Base-by-base conservation (phyloP, 2,888 invertebrate genomes). In the Drosophila subquinaria region DNA sequence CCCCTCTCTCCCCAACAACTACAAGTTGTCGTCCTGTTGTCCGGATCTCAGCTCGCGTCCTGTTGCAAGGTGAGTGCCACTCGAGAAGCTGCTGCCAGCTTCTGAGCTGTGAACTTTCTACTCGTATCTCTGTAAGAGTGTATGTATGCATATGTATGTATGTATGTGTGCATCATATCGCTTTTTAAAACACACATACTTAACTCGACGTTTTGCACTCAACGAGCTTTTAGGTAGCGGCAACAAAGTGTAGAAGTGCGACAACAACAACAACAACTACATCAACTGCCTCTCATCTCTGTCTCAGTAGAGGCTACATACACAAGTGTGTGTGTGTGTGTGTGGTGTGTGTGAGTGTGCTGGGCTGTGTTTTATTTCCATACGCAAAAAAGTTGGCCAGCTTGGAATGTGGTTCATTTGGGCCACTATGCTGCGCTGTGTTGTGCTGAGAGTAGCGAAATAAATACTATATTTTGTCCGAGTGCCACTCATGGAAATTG, bases 171-270 rank as follows among this genome's bases (percentile, higher is more conserved):
- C 74, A 76, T 76, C 81, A 67, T 69, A 73, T 86, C 65, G 69
- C 69, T 73, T 76, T 76, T 81, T 76, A 77, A 74, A 81, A 76
- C 70, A 79, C 79, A 79, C 84, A 82, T 88, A 88, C 86, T 87
- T 87, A 87, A 82, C 87, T 88, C 87, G 81, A 88, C 89, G 81
- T 87, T 88, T 88, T 87, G 82, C 87, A 87, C 88, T 88, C 87
- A 87, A 87, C 86, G 76, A 82, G 83, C 84, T 85, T 85, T 87
- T 85, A 82, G 69, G 75, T 81, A 81, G 72, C 61, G 69, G 70
- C 80, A 83, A 86, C 86, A 86, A 83, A 84, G 77, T 81, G 80
- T 73, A 82, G 76, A 81, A 85, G 88, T 88, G 87, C 79, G 77
- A 72, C 82, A 82, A 69, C 79, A 79, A 73, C 83, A 83, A 71